phyloP scores from a whole-genome alignment of 2,113 vertebrate species.

The Oncorhynchus kisutch region DNA sequence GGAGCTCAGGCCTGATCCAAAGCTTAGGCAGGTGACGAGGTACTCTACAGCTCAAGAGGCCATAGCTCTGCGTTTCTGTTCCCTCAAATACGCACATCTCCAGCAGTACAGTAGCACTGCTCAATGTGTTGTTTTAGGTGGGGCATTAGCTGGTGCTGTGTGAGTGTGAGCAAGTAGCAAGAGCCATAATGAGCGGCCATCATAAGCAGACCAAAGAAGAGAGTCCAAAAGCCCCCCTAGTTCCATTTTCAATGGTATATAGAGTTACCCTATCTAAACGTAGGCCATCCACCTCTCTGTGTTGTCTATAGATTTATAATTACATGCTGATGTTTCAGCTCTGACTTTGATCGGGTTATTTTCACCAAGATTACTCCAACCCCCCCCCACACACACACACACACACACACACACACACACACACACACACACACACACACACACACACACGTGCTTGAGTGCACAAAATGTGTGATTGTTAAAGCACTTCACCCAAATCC shows the following conservation, averaged over 20 bases:
- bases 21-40: not conserved
- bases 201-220: not conserved
- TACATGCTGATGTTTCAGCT: constrained; percentile 1
- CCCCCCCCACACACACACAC: not conserved
- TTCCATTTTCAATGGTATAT: not conserved
- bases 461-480: constrained; percentile 8
- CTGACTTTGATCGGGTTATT: constrained; percentile 19
- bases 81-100: not conserved
- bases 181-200: too few relatives aligned
- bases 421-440: not conserved
- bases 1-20: not conserved
- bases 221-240: constrained; percentile 17
- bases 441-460: not conserved
- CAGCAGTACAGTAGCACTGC: not conserved
- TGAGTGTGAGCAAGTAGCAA: not conserved
- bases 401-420: not conserved
- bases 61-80: not conserved
- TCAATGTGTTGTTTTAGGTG: not conserved
- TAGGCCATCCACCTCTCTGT: constrained; percentile 22
- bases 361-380: constrained; percentile 21
- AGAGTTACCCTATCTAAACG: not conserved
- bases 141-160: not conserved
- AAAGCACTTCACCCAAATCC: constrained; percentile 31
- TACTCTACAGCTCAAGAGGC: not conserved
- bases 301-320: constrained; percentile 10